Evolutionary conservation across 2,797 vertebrate species (phyloP).

Genomic region (Pseudocheirus occidentalis): DNA sequence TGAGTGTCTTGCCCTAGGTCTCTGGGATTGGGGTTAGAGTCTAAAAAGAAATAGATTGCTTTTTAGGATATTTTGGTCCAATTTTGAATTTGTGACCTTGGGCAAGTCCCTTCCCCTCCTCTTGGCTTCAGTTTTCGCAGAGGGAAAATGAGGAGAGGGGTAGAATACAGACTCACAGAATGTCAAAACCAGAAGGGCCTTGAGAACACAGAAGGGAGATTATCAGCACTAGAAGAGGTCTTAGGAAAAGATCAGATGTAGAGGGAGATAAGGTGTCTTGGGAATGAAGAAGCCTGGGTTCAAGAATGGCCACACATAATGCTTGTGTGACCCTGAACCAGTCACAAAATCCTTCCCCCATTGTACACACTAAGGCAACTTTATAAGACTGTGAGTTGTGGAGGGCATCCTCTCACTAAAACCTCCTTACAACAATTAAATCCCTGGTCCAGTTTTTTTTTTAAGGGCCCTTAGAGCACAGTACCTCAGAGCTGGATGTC

Average conservation of each 20-base stretch:
- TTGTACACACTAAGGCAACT: not conserved
- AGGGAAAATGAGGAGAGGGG: not conserved
- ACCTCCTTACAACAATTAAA: not conserved
- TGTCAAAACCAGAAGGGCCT: not conserved
- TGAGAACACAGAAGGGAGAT: not conserved
- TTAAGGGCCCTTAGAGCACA: not conserved
- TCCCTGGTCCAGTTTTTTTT: not conserved
- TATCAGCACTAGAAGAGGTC: not conserved
- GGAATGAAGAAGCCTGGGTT: not conserved
- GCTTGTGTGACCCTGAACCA: not conserved
- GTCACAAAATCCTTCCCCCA: not conserved
- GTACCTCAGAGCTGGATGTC: not conserved
- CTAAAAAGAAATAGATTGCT: too few relatives aligned
- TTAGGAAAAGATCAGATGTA: not conserved
- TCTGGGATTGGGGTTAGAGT: rapidly evolving
- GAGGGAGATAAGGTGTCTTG: not conserved
- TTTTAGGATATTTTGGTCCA: not conserved
- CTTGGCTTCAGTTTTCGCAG: not conserved
- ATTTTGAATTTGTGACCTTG: not conserved
- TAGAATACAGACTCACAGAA: not conserved
- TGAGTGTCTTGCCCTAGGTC: not conserved
- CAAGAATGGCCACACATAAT: not conserved
- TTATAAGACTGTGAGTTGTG: not conserved
- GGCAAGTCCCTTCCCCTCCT: not conserved
- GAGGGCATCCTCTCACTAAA: not conserved